Evolutionary conservation across 2,888 invertebrate genomes (phyloP).

Genomic region (Sicus ferrugineus): DNA sequence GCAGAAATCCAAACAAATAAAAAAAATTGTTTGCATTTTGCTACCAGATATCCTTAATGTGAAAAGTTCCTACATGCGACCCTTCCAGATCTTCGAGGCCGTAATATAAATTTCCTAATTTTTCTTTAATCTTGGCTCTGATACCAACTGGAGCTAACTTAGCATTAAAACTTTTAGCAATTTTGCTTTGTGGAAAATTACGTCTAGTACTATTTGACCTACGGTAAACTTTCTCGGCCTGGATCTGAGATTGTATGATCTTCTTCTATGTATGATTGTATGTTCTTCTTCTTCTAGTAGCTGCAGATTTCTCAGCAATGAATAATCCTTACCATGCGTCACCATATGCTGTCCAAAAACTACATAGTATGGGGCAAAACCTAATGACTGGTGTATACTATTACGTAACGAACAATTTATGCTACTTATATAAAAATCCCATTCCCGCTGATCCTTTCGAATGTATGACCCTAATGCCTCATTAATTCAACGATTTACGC

Average conservation of each 20-base stretch:
- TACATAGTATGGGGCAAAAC: background rate
- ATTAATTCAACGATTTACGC: constrained; percentile 19
- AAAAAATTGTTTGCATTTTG: background rate
- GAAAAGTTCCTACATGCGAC: background rate
- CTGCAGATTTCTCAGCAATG: background rate
- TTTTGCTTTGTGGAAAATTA: constrained; percentile 29
- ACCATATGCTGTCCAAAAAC: constrained; percentile 17
- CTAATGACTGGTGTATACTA: constrained; percentile 22
- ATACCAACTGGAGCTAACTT: constrained; percentile 30
- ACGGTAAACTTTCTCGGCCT: constrained; percentile 11
- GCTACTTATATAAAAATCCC: constrained; percentile 29
- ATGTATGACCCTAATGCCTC: constrained; percentile 24
- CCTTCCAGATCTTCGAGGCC: background rate
- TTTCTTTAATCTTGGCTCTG: constrained; percentile 4
- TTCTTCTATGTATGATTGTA: background rate
- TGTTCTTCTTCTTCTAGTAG: background rate
- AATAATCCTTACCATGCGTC: constrained; percentile 7
- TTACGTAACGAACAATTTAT: constrained; percentile 33
- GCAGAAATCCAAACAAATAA: too few species aligned
- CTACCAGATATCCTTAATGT: constrained; percentile 8
- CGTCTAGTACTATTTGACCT: constrained; percentile 23
- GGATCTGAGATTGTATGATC: constrained; percentile 22
- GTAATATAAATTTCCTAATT: constrained; percentile 21
- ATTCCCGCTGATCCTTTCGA: constrained; percentile 28
- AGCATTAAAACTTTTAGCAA: constrained; percentile 21